Base-by-base conservation (phyloP, 2,113 vertebrate genomes). In the Panurus biarmicus region DNA sequence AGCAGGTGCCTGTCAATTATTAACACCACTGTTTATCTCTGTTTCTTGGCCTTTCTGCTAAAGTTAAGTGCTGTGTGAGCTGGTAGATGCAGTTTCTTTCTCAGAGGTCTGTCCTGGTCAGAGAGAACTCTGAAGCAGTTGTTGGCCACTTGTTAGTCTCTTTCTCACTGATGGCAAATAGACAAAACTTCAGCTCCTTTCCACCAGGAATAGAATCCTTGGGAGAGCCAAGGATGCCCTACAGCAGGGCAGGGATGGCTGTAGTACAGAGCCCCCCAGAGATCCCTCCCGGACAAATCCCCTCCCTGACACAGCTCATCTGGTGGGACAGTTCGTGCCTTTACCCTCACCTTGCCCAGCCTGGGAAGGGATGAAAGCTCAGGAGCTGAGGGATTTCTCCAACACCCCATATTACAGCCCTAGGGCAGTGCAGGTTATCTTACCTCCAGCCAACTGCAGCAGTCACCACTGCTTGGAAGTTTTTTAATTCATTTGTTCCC, bases 1-100 rank as follows among this genome's bases (percentile, higher is more conserved):
- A 77, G 69, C 33, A 73, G 77, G 48, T 73, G 42, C 50, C 29
- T 54, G 40, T 92, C 86, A 89, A 92, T 94, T 14, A 40, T 95
- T 92, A 92, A 78, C 64, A 23, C 29, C 50, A 23, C 62, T 6
- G 5, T 92, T 95, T 92, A 48, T 91, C 70, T 89, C 56, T 95
- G 57, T 72, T 87, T 85, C 74, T 83, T 95, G 94, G 67, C 72
- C 82, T 78, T 91, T 78, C 77, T 90, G 89, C 73, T 40, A 21
- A 78, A 85, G 33, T 35, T 47, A 80, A 76, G 76, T 61, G 77
- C 60, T 65, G 0, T 29, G 38, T 70, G 74, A 85, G 92, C 69
- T 93, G 57, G 35, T 60, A 67, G 65, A 17, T 51, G 57, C 31
- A 18, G 56, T 71, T 58, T 57, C 47, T 79, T 56, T 70, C 31